Evolutionary conservation across 2,888 invertebrate genomes (phyloP), one percentile per base, ranked within the genome.

Genomic region (Unio pictorum): DNA sequence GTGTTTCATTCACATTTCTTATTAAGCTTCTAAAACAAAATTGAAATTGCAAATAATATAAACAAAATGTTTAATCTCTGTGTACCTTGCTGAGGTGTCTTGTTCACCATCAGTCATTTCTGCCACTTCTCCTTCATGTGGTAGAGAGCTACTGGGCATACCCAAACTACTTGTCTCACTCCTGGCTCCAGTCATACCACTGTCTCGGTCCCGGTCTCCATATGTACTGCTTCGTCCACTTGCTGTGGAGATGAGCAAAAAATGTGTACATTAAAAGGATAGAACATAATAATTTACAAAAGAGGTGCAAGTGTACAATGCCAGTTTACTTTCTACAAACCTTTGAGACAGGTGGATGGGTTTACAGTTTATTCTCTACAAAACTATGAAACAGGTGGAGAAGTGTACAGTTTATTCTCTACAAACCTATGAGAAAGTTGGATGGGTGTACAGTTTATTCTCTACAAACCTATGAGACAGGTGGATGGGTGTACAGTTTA

Each of bases 151-250:
- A 70, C 81, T 81, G 59, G 92, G 91, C 58, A 90, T 90, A 65
- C 91, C 91, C 63, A 92, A 86, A 68, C 92, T 92, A 85, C 92
- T 92, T 55, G 92, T 92, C 84, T 93, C 93, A 72, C 93, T 92
- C 69, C 92, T 90, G 58, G 92, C 92, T 69, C 92, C 91, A 20
- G 84, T 81, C 20, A 71, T 72, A 28, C 82, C 82, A 34, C 91
- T 90, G 82, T 93, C 93, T 71, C 92, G 92, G 55, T 92, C 91
- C 79, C 92, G 92, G 86, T 95, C 95, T 83, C 96, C 97, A 88
- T 97, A 97, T 2, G 95, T 95, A 82, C 96, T 96, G 91, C 96
- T 97, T 59, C 96, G 93, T 8, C 96, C 97, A n/a, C 96, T 96
- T 17, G 95, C 96, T 87, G 71, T 28, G 75, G 69, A 8, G 28